Evolutionary conservation across 1,140 invertebrate species (phyloP), one percentile per base, ranked within the genome.

Genomic region (Frieseomelitta varia): DNA sequence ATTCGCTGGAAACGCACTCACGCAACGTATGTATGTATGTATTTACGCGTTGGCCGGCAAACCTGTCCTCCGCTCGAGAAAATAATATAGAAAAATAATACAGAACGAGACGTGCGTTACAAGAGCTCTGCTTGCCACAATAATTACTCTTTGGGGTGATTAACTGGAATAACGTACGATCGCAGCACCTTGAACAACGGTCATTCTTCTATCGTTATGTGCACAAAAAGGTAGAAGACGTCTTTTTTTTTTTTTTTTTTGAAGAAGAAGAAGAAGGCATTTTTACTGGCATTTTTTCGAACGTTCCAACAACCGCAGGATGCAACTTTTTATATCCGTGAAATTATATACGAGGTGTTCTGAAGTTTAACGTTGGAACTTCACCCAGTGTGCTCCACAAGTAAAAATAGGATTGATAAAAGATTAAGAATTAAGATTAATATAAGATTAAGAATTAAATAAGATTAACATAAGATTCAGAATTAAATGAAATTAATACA

Each of bases 41-140:
- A 61, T 73, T 21, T 34, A 30, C n/a, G 30, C 51, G 76, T 19
- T 10, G 4, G n/a, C 24, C 56, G 17, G n/a, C 30, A 81, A 85
- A 85, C 79, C 78, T 85, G 78, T 81, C 78, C 55, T 74, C n/a
- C n/a, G 19, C 53, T 56, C 58, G n/a, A 51, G 56, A 80, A n/a
- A n/a, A n/a, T n/a, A n/a, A n/a, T 63, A 51, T 71, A 39, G 55
- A 68, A 74, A 69, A 85, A 74, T 79, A 74, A 72, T 51, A 39
- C 24, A 51, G 67, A 53, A 71, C 55, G 47, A 79, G 67, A 47
- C 79, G 65, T 53, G 55, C 39, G 51, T 78, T 67, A 67, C 30
- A 56, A 76, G 21, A 21, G 10, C 12, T 39, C 75, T 3, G 24
- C 51, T 17, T 19, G 24, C 39, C 34, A 15, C n/a, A 10, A 53